Conservation (phyloP, 2,113 vertebrate species). For the Alectura lathami region DNA sequence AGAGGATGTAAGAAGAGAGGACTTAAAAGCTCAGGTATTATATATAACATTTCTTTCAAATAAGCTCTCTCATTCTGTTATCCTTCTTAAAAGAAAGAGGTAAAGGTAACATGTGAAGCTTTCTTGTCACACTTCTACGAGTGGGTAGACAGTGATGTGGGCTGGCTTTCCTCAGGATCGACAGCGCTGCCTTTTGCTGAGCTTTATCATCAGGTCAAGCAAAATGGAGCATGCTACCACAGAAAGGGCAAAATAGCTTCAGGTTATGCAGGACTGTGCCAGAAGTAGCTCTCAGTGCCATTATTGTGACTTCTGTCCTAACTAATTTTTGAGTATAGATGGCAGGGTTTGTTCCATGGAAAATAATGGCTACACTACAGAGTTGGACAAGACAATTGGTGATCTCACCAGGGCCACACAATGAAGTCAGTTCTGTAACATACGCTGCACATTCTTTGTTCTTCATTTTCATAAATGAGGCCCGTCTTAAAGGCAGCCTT, state of each 20-base stretch:
- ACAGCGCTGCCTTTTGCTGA: background rate
- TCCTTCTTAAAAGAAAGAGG: background rate
- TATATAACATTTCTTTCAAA: background rate
- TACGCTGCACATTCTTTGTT: background rate
- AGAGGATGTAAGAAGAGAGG: background rate
- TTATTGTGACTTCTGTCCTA: background rate
- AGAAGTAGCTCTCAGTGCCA: background rate
- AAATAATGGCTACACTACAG: background rate
- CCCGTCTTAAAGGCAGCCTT: background rate
- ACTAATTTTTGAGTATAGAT: background rate
- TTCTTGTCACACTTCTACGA: conserved; percentile 5
- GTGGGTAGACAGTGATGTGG: background rate
- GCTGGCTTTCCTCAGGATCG: background rate
- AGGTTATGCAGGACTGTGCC: background rate
- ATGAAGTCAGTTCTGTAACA: background rate
- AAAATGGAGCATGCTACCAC: background rate
- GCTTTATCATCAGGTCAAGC: conserved; percentile 1
- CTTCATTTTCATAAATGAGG: background rate
- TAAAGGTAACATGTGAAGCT: background rate
- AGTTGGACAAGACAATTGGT: background rate
- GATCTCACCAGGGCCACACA: background rate
- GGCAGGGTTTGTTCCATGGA: background rate
- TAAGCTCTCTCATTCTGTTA: background rate
- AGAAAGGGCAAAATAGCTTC: conserved; percentile 26
- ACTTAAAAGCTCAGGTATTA: background rate